A percentile compares a stretch with the other conserved stretches of the same genome.
Conservation (phyloP, 30 jellyfish, hydroid and myxozoan species). For the Nemopilema nomurai region DNA sequence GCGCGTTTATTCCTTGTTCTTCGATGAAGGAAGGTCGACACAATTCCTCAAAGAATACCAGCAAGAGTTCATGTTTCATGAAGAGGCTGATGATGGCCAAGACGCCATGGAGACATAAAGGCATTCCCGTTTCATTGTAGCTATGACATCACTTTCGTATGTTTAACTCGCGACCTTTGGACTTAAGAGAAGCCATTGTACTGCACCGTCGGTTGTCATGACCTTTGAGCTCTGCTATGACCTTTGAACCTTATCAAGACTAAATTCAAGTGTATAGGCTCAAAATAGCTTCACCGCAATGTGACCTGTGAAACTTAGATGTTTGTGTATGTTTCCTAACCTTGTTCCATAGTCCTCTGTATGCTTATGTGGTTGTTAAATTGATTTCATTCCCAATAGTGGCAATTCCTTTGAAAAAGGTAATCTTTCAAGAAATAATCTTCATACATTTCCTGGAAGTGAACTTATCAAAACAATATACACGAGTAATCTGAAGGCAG, state of each 20-base stretch:
- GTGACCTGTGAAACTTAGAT: background rate
- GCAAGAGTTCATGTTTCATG: conserved; percentile 92
- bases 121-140: background rate
- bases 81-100: conserved; percentile 24
- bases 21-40: conserved; percentile 95
- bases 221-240: background rate
- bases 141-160: background rate
- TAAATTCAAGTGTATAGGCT: background rate
- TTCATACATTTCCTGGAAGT: no score
- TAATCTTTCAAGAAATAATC: no score
- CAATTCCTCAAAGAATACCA: conserved; percentile 90
- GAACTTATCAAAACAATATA: no score
- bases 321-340: background rate
- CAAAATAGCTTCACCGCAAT: background rate
- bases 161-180: background rate
- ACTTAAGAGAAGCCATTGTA: background rate
- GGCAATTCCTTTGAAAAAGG: no score
- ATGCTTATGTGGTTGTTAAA: background rate
- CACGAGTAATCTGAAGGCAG: no score
- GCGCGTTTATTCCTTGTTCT: conserved; percentile 89
- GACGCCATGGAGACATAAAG: conserved; percentile 75
- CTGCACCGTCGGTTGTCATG: background rate
- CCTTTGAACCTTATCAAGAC: no score
- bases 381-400: no score
- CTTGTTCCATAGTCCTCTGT: background rate